Evolutionary conservation across 30 jellyfish, hydroid and myxozoan species (phyloP), one percentile per base, ranked within the genome.

Genomic region (Mastigias papua): DNA sequence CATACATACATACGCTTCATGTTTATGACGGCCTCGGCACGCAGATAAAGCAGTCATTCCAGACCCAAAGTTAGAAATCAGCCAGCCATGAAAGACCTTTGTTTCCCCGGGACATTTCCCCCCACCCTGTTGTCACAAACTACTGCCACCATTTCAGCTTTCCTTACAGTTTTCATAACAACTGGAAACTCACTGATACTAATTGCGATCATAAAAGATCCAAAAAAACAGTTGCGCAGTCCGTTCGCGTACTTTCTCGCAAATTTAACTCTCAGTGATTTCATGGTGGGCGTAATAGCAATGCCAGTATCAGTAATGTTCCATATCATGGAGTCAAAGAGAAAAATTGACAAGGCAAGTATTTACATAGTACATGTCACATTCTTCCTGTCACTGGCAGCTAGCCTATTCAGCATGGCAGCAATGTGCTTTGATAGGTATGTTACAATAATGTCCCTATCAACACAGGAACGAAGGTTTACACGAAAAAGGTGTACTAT

Each of bases 381-480:
- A 0, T 77, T 80, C 74, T 93, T 93, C 64, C 80, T 78, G 6
- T 80, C 98, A 20, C 22, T 86, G 23, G 69, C 94, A 15, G 98
- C 98, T 0, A 93, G 98, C 71, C 58, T 86, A 22, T 78, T 93
- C 27, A 93, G 94, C 48, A 76, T 93, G 78, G 85, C 90, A 17
- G 97, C 97, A 2, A 73, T 93, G 82, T 93, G 98, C 67, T 60
- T 93, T 31, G 98, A 93, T 76, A 91, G 98, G 16, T 93, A 93
- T 64, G 62, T 27, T 69, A 97, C 96, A 19, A 58, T 93, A 29
- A 69, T 42, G 22, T 81, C 92, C 90, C 86, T 97, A 17, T 51
- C 89, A 10, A 79, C 67, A 62, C 46, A 83, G 33, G 51, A 77
- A 60, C 79, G 91, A 19, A 50, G 63, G 27, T 80, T 87, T 15